Evolutionary conservation across 2,888 invertebrate species (phyloP).

Genomic region (Agriopis leucophaearia): DNA sequence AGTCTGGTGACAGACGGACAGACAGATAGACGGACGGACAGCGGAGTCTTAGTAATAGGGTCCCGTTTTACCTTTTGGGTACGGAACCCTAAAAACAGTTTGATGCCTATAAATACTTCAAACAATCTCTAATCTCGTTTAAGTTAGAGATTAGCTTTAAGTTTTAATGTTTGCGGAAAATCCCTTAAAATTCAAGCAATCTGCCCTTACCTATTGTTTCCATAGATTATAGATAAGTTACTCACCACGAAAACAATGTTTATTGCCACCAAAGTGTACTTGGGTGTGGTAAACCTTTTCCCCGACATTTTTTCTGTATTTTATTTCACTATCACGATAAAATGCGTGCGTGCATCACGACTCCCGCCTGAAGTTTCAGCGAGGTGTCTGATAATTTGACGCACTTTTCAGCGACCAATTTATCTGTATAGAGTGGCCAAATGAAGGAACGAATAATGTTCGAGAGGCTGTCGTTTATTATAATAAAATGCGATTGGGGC

Average conservation of each 20-base stretch:
- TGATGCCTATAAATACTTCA: too few relatives aligned
- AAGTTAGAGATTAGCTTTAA: too few relatives aligned
- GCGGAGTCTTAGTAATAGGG: too few relatives aligned
- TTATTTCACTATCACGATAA: not conserved
- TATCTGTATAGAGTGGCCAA: not conserved
- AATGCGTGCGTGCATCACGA: not conserved
- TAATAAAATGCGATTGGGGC: not conserved
- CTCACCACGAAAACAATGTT: not conserved
- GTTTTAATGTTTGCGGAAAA: too few relatives aligned
- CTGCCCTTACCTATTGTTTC: too few relatives aligned
- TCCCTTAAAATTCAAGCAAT: too few relatives aligned
- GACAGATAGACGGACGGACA: too few relatives aligned
- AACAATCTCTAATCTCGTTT: too few relatives aligned
- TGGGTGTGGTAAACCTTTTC: not conserved
- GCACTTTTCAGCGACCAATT: not conserved
- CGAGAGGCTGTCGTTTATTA: not conserved
- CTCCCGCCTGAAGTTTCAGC: not conserved
- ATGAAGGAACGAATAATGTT: not conserved
- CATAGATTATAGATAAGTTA: too few relatives aligned
- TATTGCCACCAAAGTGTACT: not conserved
- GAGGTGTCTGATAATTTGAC: not conserved
- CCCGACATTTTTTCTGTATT: not conserved
- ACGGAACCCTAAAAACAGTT: too few relatives aligned
- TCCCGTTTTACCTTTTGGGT: too few relatives aligned
- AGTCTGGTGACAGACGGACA: too few relatives aligned